Conservation (phyloP, 2,797 vertebrate species). For the Myotis vivesi region DNA sequence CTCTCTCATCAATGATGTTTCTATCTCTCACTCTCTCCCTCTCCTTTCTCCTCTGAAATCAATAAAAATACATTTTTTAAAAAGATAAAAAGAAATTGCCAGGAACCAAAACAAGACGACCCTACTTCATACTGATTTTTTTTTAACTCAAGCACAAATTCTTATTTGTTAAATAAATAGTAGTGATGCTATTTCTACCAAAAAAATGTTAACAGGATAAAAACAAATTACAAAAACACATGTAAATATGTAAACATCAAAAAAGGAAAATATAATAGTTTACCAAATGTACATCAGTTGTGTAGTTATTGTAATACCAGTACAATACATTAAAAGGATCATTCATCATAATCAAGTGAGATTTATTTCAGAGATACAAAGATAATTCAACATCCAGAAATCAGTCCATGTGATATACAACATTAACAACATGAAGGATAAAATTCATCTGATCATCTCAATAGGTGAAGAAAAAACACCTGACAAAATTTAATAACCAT, state of each 20-base stretch:
- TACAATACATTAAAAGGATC: neutral
- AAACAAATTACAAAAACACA: neutral
- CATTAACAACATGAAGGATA: neutral
- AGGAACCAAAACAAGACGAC: neutral
- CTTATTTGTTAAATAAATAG: conserved; percentile 15
- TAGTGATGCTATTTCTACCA: neutral
- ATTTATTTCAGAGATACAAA: neutral
- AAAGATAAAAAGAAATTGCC: no score
- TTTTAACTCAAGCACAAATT: neutral
- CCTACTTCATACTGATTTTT: neutral
- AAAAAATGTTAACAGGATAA: neutral
- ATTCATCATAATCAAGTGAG: neutral
- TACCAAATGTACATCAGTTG: neutral
- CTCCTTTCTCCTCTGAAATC: no score
- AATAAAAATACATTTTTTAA: no score
- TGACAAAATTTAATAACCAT: neutral
- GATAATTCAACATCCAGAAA: neutral
- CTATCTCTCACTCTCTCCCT: no score
- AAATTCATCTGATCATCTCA: neutral
- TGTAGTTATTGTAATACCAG: neutral
- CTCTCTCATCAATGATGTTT: no score
- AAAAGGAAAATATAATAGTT: neutral
- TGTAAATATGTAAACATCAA: neutral
- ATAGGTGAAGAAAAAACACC: neutral
- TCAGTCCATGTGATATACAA: neutral